These are phyloP conservation scores for Polia nebulosa DNA, from an alignment of 2,888 invertebrate species.

Conservation along the genomic window DNA sequence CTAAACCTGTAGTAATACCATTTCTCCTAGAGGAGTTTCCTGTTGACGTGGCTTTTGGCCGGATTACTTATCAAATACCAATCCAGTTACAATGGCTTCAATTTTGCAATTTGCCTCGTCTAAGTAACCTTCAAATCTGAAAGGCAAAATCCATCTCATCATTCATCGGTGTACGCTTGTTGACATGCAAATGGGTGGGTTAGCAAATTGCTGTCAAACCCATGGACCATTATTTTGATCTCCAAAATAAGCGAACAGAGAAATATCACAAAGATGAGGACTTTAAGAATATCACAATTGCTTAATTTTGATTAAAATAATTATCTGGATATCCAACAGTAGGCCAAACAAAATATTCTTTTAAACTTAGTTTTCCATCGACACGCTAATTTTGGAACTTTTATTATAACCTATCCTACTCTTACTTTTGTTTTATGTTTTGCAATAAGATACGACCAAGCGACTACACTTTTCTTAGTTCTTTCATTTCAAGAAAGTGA, in stretches of 20 bases:
- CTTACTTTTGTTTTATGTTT: not conserved
- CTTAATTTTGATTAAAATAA: slow-evolving; percentile 1
- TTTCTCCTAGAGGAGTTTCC: not conserved
- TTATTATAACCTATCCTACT: not conserved
- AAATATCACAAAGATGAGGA: not conserved
- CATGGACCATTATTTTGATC: not conserved
- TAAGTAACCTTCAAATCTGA: slow-evolving; percentile 21
- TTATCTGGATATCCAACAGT: not conserved
- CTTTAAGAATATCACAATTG: not conserved
- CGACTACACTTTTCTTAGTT: not conserved
- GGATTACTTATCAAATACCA: slow-evolving; percentile 6
- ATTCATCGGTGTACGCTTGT: not conserved
- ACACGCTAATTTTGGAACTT: not conserved
- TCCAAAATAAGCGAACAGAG: not conserved
- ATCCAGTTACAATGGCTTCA: not conserved
- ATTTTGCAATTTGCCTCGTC: slow-evolving; percentile 2
- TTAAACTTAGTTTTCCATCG: not conserved
- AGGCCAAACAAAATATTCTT: not conserved
- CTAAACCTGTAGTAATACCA: not conserved
- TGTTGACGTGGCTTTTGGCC: not conserved
- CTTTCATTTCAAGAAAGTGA: slow-evolving; percentile 11
- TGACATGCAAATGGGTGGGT: not conserved
- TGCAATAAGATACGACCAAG: slow-evolving; percentile 2
- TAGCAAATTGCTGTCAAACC: slow-evolving; percentile 3
- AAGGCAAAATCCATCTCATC: slow-evolving; percentile 10